Conservation (phyloP, 2,888 invertebrate genomes). For the Spisula subtruncata region DNA sequence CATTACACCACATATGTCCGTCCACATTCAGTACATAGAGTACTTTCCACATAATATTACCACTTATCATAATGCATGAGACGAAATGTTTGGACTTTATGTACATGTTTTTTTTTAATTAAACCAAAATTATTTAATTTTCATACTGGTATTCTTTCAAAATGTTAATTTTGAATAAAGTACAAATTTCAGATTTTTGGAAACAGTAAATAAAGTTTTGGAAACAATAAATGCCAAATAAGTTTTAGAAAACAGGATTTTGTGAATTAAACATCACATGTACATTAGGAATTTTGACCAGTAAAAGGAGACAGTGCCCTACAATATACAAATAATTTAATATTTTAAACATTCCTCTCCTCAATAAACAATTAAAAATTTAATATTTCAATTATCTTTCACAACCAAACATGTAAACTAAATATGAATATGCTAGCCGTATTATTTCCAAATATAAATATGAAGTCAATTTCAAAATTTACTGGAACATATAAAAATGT, state of each 20-base stretch:
- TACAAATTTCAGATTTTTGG: background rate
- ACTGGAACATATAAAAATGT: too few species aligned
- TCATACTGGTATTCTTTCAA: background rate
- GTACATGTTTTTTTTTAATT: background rate
- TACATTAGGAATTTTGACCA: slow-evolving; percentile 25
- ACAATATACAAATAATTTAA: slow-evolving; percentile 42
- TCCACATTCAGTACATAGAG: background rate
- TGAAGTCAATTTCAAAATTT: too few species aligned
- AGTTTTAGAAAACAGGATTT: too few species aligned
- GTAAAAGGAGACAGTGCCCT: slow-evolving; percentile 37
- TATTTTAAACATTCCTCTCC: slow-evolving; percentile 18
- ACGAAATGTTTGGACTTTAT: background rate
- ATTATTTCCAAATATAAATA: background rate
- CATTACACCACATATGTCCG: background rate
- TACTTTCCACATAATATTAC: slow-evolving; percentile 19
- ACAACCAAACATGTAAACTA: slow-evolving; percentile 37
- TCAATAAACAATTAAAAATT: background rate
- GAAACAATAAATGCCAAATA: background rate
- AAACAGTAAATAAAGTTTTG: background rate
- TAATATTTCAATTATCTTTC: background rate
- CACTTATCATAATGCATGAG: background rate
- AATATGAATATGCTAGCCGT: background rate
- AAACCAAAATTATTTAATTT: background rate
- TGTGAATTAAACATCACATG: background rate
- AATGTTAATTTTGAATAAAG: background rate